Evolutionary conservation across 2,888 invertebrate species (phyloP), one percentile per base, ranked within the genome.

Genomic region (Tupiocoris notatus): DNA sequence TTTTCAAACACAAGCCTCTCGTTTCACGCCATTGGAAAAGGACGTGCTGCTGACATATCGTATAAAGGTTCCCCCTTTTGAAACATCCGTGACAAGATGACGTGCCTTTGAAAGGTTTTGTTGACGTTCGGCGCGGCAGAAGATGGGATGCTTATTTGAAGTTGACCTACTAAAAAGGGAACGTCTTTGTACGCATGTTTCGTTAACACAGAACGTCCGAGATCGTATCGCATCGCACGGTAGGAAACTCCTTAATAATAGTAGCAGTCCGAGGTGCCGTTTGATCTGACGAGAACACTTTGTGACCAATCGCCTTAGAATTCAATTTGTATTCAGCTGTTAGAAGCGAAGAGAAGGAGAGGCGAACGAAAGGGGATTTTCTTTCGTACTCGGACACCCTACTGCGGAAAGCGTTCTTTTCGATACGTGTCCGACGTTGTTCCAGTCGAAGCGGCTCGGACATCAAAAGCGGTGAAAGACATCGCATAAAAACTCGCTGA

Each of bases 301-400:
- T 73, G 73, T 73, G 73, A 73, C 73, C 73, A 73, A 73, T 73
- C 73, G 73, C 73, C 62, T 73, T 73, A 73, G 63, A 57, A 73
- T 73, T 73, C 73, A 73, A 73, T 73, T 73, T 54, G 63, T 63
- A 73, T 73, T 73, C 73, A 73, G 62, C 62, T 39, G 39, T 39
- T 39, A 39, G 17, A 63, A 39, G 62, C n/a, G 23, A 54, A 23
- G 59, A n/a, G 9, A 3, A 12, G 17, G 65, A 16, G 58, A 59
- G 59, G 12, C 17, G 73, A 73, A 73, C 62, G 39, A 54, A 62
- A 57, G 20, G 62, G 21, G 73, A 73, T 73, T 73, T 63, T 39
- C 39, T 39, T 39, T 39, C 39, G 70, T 61, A 20, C 61, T 70
- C 61, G 39, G 73, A 73, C 73, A 62, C 25, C 73, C 73, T 23